Evolutionary conservation across 2,888 invertebrate species (phyloP).

Genomic region (Muschampia plurimacula): DNA sequence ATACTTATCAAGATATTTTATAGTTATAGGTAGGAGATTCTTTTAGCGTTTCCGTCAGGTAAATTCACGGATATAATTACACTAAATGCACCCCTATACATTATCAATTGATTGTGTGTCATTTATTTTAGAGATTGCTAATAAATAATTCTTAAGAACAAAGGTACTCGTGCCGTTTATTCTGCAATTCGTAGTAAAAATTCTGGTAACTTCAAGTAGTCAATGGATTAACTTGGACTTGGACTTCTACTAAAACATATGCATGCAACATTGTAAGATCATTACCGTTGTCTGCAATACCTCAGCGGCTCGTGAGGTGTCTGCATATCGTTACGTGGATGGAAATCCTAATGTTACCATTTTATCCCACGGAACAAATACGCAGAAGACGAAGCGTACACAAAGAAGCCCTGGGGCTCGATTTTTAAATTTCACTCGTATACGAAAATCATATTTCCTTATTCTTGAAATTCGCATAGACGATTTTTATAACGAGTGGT

Average conservation of each 20-base stretch:
- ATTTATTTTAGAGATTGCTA: no score
- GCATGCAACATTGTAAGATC: constrained; percentile 28
- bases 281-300: constrained; percentile 13
- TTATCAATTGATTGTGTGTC: no score
- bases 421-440: no score
- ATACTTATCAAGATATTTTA: no score
- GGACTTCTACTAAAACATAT: constrained; percentile 21
- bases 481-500: no score
- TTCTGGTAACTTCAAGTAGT: not conserved
- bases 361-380: constrained; percentile 14
- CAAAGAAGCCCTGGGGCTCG: not conserved
- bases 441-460: no score
- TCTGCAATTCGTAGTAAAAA: not conserved
- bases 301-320: constrained; percentile 23
- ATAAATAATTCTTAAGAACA: not conserved
- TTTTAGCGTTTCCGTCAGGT: no score
- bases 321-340: constrained; percentile 11
- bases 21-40: no score
- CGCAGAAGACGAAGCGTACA: not conserved
- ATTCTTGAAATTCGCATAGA: no score
- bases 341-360: constrained; percentile 25
- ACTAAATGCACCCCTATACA: no score
- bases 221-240: not conserved
- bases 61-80: no score
- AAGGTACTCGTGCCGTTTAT: not conserved